Conservation (phyloP, 2,797 vertebrate genomes). For the Poeciliopsis presidionis region DNA sequence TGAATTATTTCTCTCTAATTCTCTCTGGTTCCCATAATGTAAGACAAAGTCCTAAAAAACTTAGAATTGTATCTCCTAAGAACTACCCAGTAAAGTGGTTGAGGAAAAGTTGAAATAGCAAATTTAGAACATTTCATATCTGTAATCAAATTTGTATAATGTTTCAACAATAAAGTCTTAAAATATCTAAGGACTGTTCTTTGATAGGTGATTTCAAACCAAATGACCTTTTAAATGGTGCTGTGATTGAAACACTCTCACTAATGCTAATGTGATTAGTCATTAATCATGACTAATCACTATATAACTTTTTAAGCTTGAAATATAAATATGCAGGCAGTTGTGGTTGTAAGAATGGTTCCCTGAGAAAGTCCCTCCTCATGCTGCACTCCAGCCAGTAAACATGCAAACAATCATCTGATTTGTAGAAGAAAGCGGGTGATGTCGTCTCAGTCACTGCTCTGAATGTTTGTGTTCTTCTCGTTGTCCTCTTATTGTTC, state of each 20-base stretch:
- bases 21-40: neutral
- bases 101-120: neutral
- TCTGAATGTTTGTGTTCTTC: neutral
- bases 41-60: neutral
- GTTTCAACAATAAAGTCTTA: neutral
- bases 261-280: too few species aligned
- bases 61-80: neutral
- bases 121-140: neutral
- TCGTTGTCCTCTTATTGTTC: neutral
- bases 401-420: neutral
- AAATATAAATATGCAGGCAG: too few species aligned
- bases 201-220: too few species aligned
- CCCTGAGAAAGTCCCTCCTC: too few species aligned
- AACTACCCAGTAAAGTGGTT: neutral
- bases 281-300: too few species aligned
- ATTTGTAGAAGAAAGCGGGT: too few species aligned
- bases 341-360: too few species aligned
- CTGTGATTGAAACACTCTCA: too few species aligned
- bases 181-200: too few species aligned
- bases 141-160: neutral
- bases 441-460: neutral
- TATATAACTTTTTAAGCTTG: too few species aligned
- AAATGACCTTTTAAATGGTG: too few species aligned
- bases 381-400: neutral
- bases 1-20: neutral